Evolutionary conservation across 2,888 invertebrate genomes (phyloP).

Genomic region (Agriopis marginaria): DNA sequence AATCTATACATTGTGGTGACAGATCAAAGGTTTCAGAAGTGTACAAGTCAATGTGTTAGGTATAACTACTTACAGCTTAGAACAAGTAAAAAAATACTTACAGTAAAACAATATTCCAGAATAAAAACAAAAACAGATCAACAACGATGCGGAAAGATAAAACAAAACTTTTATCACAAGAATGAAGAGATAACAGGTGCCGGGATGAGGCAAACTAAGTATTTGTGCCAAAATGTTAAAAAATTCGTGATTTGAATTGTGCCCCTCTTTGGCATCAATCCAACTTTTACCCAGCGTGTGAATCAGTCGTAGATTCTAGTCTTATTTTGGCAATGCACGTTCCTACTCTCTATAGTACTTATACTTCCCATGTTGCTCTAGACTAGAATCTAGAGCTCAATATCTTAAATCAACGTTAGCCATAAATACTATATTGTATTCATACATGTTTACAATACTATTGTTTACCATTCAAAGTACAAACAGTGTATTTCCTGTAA

Average conservation of each 20-base stretch:
- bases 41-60: too few species aligned
- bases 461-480: neutral
- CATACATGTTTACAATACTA: slow-evolving; percentile 8
- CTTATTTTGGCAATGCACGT: slow-evolving; percentile 74
- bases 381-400: slow-evolving; percentile 4
- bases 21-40: too few species aligned
- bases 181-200: slow-evolving; percentile 64
- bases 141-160: slow-evolving; percentile 13
- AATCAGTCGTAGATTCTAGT: slow-evolving; percentile 73
- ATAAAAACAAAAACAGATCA: neutral
- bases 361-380: slow-evolving; percentile 20
- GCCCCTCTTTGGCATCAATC: slow-evolving; percentile 73
- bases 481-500: slow-evolving; percentile 12
- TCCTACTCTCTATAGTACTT: slow-evolving; percentile 37
- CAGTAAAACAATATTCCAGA: neutral
- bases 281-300: slow-evolving; percentile 67
- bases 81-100: too few species aligned
- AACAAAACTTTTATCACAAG: slow-evolving; percentile 34
- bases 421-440: neutral
- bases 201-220: slow-evolving; percentile 68
- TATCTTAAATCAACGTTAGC: neutral
- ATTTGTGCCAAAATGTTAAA: slow-evolving; percentile 78
- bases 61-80: too few species aligned
- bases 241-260: slow-evolving; percentile 67
- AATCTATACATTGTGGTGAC: too few species aligned